Evolutionary conservation across 2,888 invertebrate genomes (phyloP), one percentile per base, ranked within the genome.

Genomic region (Nomada lathburiana): DNA sequence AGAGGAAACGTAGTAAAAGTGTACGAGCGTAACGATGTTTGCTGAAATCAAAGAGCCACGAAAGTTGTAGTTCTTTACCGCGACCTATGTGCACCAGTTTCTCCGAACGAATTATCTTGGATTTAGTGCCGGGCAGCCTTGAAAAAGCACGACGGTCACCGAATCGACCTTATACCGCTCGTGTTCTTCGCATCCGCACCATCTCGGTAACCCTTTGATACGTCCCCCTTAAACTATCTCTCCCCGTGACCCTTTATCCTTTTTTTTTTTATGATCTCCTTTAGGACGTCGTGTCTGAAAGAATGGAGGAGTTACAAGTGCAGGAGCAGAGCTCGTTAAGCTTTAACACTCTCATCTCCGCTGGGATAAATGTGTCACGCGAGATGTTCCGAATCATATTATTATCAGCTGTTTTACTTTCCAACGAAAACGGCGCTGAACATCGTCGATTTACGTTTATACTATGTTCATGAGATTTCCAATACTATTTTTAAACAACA

Each of bases 71-170:
- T 60, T 77, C 75, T 65, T 62, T 57, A 36, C 59, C 68, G 62
- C 68, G 75, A 76, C 62, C 68, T 84, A 83, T 77, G 5, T 23
- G 55, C 13, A 80, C 70, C 52, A 52, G 53, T 53, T 67, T 71
- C 76, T 47, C 69, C 86, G 85, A 88, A 83, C 85, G 88, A 88
- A 86, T 88, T 88, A 86, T 69, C 64, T 73, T 65, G 82, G 88
- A 85, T 86, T 82, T 85, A 80, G 63, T 63, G 64, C 63, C 70
- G 62, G 60, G 10, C 77, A 81, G 67, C 88, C 88, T 88, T 88
- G 88, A 86, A 81, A 84, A 80, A 78, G 81, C 76, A 77, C 88
- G 87, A 85, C 82, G 84, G 82, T 86, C 88, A 85, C 75, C 65
- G 74, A 81, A 88, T 88, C 86, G 85, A 88, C 86, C 79, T 76